Conservation (phyloP, 2,888 invertebrate genomes). For the Lutraria lutraria region DNA sequence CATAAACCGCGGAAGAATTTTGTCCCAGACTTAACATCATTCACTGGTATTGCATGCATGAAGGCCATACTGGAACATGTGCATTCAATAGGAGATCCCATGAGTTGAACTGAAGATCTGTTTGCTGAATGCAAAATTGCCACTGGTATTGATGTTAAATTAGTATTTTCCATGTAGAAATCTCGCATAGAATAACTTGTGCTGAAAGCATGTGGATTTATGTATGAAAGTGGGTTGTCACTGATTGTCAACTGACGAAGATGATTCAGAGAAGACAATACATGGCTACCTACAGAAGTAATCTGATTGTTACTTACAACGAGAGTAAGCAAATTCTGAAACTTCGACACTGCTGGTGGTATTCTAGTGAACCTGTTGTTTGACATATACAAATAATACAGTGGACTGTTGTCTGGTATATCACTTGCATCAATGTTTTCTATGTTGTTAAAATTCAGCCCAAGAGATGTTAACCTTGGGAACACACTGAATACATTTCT, state of each 20-base stretch:
- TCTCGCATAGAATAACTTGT: slow-evolving; percentile 26
- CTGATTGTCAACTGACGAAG: slow-evolving; percentile 39
- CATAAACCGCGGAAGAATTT: slow-evolving; percentile 33
- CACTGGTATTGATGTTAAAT: slow-evolving; percentile 41
- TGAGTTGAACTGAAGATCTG: slow-evolving; percentile 15
- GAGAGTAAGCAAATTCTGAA: slow-evolving; percentile 27
- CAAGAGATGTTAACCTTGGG: slow-evolving; percentile 20
- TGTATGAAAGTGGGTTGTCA: slow-evolving; percentile 28
- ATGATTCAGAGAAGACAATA: slow-evolving; percentile 25
- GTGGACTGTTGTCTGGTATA: slow-evolving; percentile 18
- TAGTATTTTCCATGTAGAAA: slow-evolving; percentile 38
- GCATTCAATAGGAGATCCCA: slow-evolving; percentile 31
- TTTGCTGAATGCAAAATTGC: slow-evolving; percentile 30
- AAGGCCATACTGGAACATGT: slow-evolving; percentile 38
- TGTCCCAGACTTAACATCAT: slow-evolving; percentile 21
- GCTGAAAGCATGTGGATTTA: slow-evolving; percentile 41
- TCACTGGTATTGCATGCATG: slow-evolving; percentile 12
- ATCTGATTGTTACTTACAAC: slow-evolving; percentile 36
- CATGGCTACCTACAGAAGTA: slow-evolving; percentile 24
- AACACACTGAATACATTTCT: slow-evolving; percentile 33
- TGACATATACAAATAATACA: slow-evolving; percentile 36
- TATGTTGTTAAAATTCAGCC: slow-evolving; percentile 26
- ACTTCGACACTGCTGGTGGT: slow-evolving; percentile 30
- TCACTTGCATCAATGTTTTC: neutral
- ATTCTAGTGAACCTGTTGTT: slow-evolving; percentile 26